Evolutionary conservation across 2,113 vertebrate species (phyloP).

Genomic region (cat (Felis catus)): DNA sequence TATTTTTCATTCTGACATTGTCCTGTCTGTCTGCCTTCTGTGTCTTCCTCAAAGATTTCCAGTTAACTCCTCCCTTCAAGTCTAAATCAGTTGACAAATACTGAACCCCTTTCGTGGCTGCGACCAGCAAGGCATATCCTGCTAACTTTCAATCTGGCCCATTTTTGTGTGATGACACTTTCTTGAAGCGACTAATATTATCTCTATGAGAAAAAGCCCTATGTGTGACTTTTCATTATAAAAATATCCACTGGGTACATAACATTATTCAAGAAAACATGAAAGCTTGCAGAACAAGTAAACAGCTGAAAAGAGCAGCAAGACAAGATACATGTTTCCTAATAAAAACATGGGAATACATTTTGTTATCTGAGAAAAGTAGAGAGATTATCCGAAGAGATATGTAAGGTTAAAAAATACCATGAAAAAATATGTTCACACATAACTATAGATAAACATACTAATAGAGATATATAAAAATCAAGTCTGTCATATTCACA

Average conservation of each 20-base stretch:
- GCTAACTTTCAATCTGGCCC: neutral
- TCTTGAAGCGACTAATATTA: slow-evolving; percentile 26
- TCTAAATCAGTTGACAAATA: neutral
- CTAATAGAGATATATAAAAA: neutral
- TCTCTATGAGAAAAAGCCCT: slow-evolving; percentile 45
- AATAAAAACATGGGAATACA: slow-evolving; percentile 54
- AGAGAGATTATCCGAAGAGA: slow-evolving; percentile 19
- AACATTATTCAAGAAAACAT: slow-evolving; percentile 59
- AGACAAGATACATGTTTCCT: slow-evolving; percentile 65
- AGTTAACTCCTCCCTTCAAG: neutral
- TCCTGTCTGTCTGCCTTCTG: neutral
- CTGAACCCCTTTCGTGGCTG: neutral
- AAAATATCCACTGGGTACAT: slow-evolving; percentile 55
- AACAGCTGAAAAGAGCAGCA: slow-evolving; percentile 60
- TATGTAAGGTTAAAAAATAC: slow-evolving; percentile 17
- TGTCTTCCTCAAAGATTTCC: neutral
- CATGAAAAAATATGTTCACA: neutral
- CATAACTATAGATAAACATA: neutral
- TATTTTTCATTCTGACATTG: neutral
- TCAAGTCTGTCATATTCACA: neutral
- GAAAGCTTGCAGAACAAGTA: slow-evolving; percentile 46
- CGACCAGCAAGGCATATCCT: neutral
- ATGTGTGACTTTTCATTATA: slow-evolving; percentile 59
- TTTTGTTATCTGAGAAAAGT: slow-evolving; percentile 32
- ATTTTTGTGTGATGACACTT: slow-evolving; percentile 24